A percentile compares a stretch with the other conserved stretches of the same genome.
phyloP scores from a whole-genome alignment of 2,113 vertebrate species.

The Himantopus leucocephalus region DNA sequence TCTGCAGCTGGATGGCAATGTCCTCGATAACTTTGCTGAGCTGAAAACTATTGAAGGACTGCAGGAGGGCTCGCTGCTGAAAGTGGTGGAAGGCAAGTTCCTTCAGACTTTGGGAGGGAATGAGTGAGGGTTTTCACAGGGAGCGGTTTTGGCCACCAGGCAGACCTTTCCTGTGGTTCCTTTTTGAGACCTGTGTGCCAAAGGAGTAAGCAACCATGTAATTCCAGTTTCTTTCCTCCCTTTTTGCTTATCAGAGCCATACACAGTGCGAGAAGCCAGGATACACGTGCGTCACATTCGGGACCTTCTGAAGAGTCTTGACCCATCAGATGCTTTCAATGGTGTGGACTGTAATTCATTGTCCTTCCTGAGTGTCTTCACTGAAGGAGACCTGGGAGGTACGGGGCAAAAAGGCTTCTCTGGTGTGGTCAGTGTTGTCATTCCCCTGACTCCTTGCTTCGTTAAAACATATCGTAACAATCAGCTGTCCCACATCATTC shows the following conservation, averaged over 20 bases:
- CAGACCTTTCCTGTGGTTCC: not conserved
- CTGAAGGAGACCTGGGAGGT: slow-evolving; percentile 97
- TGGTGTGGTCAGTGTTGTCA: not conserved
- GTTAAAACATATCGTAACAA: not conserved
- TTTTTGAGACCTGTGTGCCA: not conserved
- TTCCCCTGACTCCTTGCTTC: not conserved
- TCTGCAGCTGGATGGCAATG: slow-evolving; percentile 94
- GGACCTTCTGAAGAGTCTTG: slow-evolving; percentile 96
- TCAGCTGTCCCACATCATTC: not conserved
- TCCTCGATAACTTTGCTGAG: slow-evolving; percentile 97
- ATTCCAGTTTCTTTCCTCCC: not conserved
- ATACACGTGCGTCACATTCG: slow-evolving; percentile 97
- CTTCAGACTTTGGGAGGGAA: not conserved
- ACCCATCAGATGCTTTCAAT: slow-evolving; percentile 96
- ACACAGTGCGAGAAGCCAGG: slow-evolving; percentile 95
- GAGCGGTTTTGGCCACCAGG: not conserved
- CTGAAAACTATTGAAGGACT: slow-evolving; percentile 96
- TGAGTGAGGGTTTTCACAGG: not conserved
- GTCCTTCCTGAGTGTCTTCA: slow-evolving; percentile 95
- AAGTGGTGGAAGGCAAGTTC: slow-evolving; percentile 93
- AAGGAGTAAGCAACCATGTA: not conserved
- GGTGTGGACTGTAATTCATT: slow-evolving; percentile 97
- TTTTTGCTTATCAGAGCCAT: slow-evolving; percentile 80
- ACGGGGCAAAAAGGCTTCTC: not conserved
- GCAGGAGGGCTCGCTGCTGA: slow-evolving; percentile 91